phyloP scores from a whole-genome alignment of 2,888 invertebrate species.

The Caenorhabditis sp. region DNA sequence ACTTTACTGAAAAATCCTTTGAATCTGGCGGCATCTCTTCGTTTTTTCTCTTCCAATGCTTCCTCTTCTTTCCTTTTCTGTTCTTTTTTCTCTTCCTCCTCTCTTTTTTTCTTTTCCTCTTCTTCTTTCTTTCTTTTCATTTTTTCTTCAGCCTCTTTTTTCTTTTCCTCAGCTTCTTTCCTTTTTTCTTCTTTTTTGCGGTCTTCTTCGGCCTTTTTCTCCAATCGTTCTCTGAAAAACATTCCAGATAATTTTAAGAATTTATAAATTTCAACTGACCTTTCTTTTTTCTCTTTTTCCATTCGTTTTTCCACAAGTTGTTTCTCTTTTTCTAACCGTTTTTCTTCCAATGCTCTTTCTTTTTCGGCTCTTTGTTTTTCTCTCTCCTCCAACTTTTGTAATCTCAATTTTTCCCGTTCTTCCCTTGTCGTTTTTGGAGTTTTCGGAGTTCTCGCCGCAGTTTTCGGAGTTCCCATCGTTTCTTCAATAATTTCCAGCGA shows the following conservation, averaged over 20 bases:
- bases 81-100: conserved; percentile 34
- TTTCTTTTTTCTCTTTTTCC: conserved; percentile 52
- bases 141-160: conserved; percentile 40
- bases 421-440: conserved; percentile 32
- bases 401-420: conserved; percentile 31
- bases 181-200: conserved; percentile 39
- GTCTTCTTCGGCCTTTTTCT: conserved; percentile 44
- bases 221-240: conserved; percentile 32
- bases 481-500: neutral
- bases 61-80: conserved; percentile 53
- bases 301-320: conserved; percentile 45
- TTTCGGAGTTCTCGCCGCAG: conserved; percentile 16
- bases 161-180: conserved; percentile 30
- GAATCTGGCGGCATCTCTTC: conserved; percentile 47
- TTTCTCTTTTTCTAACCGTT: conserved; percentile 45
- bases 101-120: conserved; percentile 34
- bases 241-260: neutral
- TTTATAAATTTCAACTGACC: conserved; percentile 11
- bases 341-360: conserved; percentile 31
- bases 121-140: conserved; percentile 43
- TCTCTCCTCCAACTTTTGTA: conserved; percentile 28
- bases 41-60: conserved; percentile 52
- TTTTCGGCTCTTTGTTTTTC: conserved; percentile 22
- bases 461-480: neutral
- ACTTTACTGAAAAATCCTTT: conserved; percentile 54